A percentile compares a stretch with the other conserved stretches of the same genome.
Conservation (phyloP, 2,797 vertebrate genomes). For the Microctenopoma steveboyesi region DNA sequence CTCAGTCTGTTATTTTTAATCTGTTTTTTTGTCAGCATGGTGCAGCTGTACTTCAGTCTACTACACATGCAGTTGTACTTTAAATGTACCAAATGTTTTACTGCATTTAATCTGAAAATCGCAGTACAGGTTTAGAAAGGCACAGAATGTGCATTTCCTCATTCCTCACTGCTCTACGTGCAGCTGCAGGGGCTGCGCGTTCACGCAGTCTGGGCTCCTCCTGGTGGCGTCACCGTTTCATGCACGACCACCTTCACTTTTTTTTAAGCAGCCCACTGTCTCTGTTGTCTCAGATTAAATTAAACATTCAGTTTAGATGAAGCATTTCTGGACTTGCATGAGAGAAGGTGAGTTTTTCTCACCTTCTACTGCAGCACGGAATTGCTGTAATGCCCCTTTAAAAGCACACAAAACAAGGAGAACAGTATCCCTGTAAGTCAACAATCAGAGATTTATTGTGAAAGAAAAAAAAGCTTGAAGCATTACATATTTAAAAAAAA, state of each 20-base stretch:
- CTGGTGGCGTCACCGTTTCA: constrained; percentile 45
- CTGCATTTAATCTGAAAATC: background rate
- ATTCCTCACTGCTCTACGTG: background rate
- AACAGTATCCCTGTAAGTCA: constrained; percentile 32
- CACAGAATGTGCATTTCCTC: background rate
- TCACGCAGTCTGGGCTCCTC: constrained; percentile 11
- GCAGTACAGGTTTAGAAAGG: background rate
- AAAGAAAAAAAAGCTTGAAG: constrained; percentile 59
- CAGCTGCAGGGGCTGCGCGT: background rate
- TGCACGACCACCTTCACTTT: background rate
- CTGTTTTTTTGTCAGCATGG: background rate
- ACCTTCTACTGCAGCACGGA: background rate
- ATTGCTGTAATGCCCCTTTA: background rate
- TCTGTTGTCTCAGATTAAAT: too few species aligned
- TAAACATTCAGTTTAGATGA: too few species aligned
- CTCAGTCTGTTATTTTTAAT: fast-evolving
- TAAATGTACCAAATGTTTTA: fast-evolving
- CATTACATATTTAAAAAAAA: constrained; percentile 54
- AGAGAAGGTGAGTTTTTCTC: background rate
- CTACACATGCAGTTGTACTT: fast-evolving
- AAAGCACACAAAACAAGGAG: constrained; percentile 20
- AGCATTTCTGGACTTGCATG: background rate
- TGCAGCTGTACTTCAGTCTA: fast-evolving
- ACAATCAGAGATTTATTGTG: constrained; percentile 78
- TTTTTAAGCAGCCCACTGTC: too few species aligned